Base-by-base conservation (phyloP, 2,888 invertebrate species). In the Sepioteuthis lessoniana region DNA sequence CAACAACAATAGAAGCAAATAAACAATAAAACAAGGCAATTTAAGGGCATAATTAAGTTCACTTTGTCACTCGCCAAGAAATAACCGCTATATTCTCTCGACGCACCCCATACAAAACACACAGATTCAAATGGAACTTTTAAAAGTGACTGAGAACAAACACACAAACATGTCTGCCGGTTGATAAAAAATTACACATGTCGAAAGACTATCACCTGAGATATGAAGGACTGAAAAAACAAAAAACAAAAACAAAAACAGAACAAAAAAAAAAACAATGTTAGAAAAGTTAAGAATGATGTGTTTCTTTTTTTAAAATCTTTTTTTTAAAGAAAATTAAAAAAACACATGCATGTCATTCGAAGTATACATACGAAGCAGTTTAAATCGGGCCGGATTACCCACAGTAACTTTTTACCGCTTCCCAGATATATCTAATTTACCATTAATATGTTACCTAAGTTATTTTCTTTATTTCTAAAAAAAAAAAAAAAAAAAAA, bases 401-500 rank as follows among this genome's bases (percentile, higher is more conserved):
- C n/a, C n/a, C 76, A 10, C n/a, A n/a, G n/a, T 76, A 8, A 76
- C 19, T 5, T 42, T 76, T 76, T 76, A 76, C 76, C 16, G 76
- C 76, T 76, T 76, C 76, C 1, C 76, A 16, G n/a, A n/a, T 76
- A 76, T 76, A n/a, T 76, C 76, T n/a, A 76, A 13, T 76, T 76
- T 76, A 16, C 76, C 76, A 13, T 13, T 60, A 8, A 8, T 60
- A 31, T 25, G 28, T 28, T 60, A 31, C 28, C 31, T 76, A 76
- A 76, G 76, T 76, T 76, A 76, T 76, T 76, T 76, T 76, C n/a
- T 35, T 76, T 76, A 76, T 76, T 76, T 76, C 76, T 76, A n/a
- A n/a, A n/a, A 76, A 35, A 76, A 31, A 76, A 31, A 76, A 76
- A 31, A 31, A 60, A 55, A 55, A 60, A 60, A 60, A 60, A 50